Evolutionary conservation across 2,797 vertebrate genomes (phyloP).

Genomic region (Otus scops): DNA sequence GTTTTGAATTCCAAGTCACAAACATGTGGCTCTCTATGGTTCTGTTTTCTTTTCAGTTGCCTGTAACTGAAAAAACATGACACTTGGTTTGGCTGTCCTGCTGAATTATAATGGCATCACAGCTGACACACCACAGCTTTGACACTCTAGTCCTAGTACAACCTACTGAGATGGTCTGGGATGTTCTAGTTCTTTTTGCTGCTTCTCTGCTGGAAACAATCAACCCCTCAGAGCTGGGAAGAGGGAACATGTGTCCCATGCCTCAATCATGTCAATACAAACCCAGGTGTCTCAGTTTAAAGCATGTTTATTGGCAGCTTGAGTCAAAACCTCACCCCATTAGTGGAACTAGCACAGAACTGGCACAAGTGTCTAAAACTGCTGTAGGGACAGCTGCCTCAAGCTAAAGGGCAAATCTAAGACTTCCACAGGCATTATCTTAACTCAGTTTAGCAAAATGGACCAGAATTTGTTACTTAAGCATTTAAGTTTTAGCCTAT

Average conservation of each 20-base stretch:
- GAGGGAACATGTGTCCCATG: rapidly evolving
- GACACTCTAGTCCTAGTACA: not conserved
- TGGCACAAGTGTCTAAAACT: rapidly evolving
- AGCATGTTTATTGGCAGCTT: not conserved
- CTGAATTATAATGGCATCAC: not conserved
- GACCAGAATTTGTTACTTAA: not conserved
- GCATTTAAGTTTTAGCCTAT: not conserved
- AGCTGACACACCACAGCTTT: not conserved
- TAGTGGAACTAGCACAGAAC: not conserved
- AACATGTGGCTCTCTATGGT: constrained; percentile 8
- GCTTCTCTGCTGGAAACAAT: not conserved
- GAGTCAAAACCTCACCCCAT: not conserved
- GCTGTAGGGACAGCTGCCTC: not conserved
- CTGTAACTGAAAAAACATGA: constrained; percentile 52
- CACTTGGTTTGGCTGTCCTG: constrained; percentile 14
- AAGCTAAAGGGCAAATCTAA: not conserved
- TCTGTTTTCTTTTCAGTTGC: constrained; percentile 63
- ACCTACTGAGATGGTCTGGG: not conserved
- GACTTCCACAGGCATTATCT: not conserved
- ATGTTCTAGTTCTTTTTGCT: not conserved
- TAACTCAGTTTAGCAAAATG: not conserved
- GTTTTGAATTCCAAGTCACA: constrained; percentile 49
- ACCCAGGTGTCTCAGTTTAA: not conserved
- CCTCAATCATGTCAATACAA: not conserved
- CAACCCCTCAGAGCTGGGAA: not conserved